Base-by-base conservation (phyloP, 2,888 invertebrate genomes). In the Abrostola triplasia region DNA sequence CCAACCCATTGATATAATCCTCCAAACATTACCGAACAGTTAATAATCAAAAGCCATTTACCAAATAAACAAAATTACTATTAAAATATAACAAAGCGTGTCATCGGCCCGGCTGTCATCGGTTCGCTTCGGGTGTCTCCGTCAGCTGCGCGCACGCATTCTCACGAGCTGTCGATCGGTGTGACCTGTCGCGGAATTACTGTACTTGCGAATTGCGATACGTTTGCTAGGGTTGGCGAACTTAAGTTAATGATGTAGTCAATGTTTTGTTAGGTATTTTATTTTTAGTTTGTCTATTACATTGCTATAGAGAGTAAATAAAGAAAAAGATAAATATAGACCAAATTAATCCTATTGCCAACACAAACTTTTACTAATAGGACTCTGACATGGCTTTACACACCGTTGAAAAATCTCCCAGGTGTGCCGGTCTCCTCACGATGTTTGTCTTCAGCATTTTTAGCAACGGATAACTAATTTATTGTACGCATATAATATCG, bases 111-210 rank as follows among this genome's bases (percentile, higher is more conserved):
- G 80, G 67, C 69, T 79, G 77, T 78, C 78, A 77, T 78, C 77
- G 68, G 56, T 74, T 62, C 60, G 70, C 56, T 76, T 77, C 63
- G 73, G 69, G 49, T 67, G 76, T 72, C 60, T 59, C 47, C 61
- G 80, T 80, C 79, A 79, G 80, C 80, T 77, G 80, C 80, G 78
- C 53, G 7, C 12, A 13, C 70, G 69, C 67, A 76, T 78, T 78
- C 78, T 78, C 78, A 78, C 78, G 78, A 60, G 67, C 62, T 76
- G 77, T 73, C 79, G 69, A 52, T 79, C 24, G 24, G 40, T 74
- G 70, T 79, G 79, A 76, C 79, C 79, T 79, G 77, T 78, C 73
- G 77, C 67, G 48, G 57, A 62, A 70, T 65, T 63, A 64, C 62
- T 61, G 73, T 76, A 73, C 70, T 76, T 59, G 80, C 71, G 70